These are phyloP conservation scores for Mesorhabditis spiculigera DNA, from an alignment of 2,888 invertebrate species.

Conservation along the genomic window DNA sequence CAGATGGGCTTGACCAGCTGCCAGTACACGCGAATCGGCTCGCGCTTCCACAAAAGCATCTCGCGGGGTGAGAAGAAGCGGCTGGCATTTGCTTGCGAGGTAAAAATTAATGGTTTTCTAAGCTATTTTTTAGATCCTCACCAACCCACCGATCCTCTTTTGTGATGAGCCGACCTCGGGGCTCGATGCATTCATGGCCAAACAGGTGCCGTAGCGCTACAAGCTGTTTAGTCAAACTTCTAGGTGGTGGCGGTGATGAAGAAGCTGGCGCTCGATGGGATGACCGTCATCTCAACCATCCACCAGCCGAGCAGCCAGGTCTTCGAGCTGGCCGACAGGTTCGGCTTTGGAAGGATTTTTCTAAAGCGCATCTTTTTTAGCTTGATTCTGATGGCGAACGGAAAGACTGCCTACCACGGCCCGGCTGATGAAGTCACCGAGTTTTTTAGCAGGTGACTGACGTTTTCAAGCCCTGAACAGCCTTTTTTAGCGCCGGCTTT, in stretches of 20 bases:
- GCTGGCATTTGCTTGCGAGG: slow-evolving; percentile 87
- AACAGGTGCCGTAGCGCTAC: slow-evolving; percentile 17
- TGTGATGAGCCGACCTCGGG: slow-evolving; percentile 44
- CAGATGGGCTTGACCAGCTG: slow-evolving; percentile 26
- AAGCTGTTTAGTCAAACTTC: background rate
- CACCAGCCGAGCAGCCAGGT: slow-evolving; percentile 88
- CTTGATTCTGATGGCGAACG: slow-evolving; percentile 35
- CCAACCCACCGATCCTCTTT: slow-evolving; percentile 43
- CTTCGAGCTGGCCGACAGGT: slow-evolving; percentile 79
- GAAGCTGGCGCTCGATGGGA: slow-evolving; percentile 67
- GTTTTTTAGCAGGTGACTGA: slow-evolving; percentile 21
- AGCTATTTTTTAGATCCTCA: slow-evolving; percentile 28
- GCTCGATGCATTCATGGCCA: slow-evolving; percentile 42
- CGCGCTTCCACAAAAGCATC: slow-evolving; percentile 71
- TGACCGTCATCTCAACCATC: slow-evolving; percentile 85
- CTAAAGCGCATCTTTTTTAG: slow-evolving; percentile 11
- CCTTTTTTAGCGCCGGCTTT: too few relatives aligned
- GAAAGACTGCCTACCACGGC: slow-evolving; percentile 39
- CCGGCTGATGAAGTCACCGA: slow-evolving; percentile 25
- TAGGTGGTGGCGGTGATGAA: slow-evolving; percentile 54
- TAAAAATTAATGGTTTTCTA: slow-evolving; percentile 56
- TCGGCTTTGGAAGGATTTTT: too few relatives aligned
- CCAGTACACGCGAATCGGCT: slow-evolving; percentile 26
- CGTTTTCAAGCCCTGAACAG: too few relatives aligned
- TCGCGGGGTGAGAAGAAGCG: slow-evolving; percentile 94